Evolutionary conservation across 2,113 vertebrate species (phyloP).

Genomic region (Oxyura jamaicensis): DNA sequence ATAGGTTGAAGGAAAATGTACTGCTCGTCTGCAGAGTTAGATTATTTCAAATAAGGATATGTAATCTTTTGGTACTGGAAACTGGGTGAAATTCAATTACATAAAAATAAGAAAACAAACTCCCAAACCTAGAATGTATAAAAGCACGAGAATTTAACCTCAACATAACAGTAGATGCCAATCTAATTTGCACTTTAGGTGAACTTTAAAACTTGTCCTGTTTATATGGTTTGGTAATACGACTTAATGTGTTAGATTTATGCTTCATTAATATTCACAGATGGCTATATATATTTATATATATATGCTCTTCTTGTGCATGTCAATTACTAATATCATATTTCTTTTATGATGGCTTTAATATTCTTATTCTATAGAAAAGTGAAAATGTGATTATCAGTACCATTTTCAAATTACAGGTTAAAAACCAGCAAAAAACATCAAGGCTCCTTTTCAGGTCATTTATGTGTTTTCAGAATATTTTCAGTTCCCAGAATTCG

Average conservation of each 20-base stretch:
- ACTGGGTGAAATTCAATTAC: conserved; percentile 8
- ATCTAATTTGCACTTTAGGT: conserved; percentile 46
- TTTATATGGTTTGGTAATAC: neutral
- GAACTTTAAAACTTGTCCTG: conserved; percentile 25
- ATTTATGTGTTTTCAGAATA: rapidly evolving
- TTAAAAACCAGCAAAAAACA: neutral
- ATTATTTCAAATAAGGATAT: conserved; percentile 37
- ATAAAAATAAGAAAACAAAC: conserved; percentile 7
- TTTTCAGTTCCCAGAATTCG: rapidly evolving
- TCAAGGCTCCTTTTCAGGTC: neutral
- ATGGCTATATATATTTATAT: conserved; percentile 71
- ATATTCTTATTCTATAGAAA: neutral
- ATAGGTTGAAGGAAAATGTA: conserved; percentile 29
- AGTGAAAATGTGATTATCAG: neutral
- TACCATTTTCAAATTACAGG: neutral
- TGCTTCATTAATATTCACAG: conserved; percentile 75
- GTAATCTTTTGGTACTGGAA: neutral
- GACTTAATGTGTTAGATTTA: conserved; percentile 29
- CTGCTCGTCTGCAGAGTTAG: conserved; percentile 5
- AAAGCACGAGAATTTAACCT: neutral
- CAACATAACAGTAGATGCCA: neutral
- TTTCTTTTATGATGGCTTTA: neutral
- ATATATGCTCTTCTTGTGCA: conserved; percentile 27
- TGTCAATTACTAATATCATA: neutral
- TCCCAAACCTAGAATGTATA: neutral